A percentile compares a stretch with the other conserved stretches of the same genome.
Evolutionary conservation across 2,888 invertebrate species (phyloP).

Genomic region (Oligia strigilis): DNA sequence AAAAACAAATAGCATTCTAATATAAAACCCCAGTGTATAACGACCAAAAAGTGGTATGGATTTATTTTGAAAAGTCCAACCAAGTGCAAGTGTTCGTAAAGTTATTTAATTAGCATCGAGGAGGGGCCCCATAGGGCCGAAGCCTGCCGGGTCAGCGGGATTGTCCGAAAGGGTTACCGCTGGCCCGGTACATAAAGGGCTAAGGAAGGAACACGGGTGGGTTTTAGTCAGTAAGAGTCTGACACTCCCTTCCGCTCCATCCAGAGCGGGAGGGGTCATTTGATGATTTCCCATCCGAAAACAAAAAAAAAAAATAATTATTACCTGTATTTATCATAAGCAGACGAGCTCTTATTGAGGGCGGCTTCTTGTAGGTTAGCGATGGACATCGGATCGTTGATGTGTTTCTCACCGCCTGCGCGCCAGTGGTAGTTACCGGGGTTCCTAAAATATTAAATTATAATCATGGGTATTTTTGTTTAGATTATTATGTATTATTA

Average conservation of each 20-base stretch:
- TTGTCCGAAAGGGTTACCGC: too few species aligned
- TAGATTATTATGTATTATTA: neutral
- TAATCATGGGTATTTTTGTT: neutral
- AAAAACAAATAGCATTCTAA: neutral
- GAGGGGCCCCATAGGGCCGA: too few species aligned
- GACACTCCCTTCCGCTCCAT: too few species aligned
- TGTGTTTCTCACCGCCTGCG: conserved; percentile 98
- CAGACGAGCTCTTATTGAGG: conserved; percentile 93
- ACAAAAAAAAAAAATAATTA: too few species aligned
- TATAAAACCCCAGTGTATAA: neutral
- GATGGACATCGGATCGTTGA: conserved; percentile 97
- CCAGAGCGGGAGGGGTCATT: too few species aligned
- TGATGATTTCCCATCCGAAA: too few species aligned
- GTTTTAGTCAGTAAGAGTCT: too few species aligned
- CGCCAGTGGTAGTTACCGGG: conserved; percentile 99
- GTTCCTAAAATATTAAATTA: conserved; percentile 91
- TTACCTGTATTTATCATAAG: conserved; percentile 94
- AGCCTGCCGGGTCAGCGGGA: too few species aligned
- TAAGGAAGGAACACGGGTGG: too few species aligned
- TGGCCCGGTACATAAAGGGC: too few species aligned
- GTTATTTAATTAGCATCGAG: neutral
- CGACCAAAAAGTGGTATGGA: neutral
- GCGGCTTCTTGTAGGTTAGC: conserved; percentile 96
- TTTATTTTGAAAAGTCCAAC: neutral
- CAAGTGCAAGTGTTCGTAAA: too few species aligned